Percentiles rank a stretch among this genome's conserved stretches.
Evolutionary conservation across 2,888 invertebrate genomes (phyloP).

Genomic region (Dioctria linearis): DNA sequence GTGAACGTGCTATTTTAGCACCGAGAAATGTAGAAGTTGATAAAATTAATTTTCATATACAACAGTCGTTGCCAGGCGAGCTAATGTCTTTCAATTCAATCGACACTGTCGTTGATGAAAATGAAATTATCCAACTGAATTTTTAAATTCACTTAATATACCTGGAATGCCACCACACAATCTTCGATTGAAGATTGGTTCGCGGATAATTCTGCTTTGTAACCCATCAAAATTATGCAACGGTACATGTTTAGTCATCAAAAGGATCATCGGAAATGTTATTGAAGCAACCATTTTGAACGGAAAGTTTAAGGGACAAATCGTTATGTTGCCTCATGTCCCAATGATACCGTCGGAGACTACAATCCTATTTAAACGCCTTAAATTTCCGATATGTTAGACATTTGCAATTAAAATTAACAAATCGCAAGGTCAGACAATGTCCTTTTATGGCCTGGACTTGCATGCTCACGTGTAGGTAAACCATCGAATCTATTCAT

Average conservation of each 20-base stretch:
- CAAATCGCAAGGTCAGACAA: too few relatives aligned
- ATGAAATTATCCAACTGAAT: too few relatives aligned
- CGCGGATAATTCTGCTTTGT: constrained; percentile 62
- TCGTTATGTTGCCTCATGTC: constrained; percentile 63
- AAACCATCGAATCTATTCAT: too few relatives aligned
- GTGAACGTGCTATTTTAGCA: constrained; percentile 62
- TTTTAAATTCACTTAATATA: constrained; percentile 20
- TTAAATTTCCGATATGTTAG: too few relatives aligned
- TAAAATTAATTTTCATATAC: constrained; percentile 59
- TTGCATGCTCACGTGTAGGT: too few relatives aligned
- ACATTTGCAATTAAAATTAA: too few relatives aligned
- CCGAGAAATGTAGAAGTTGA: constrained; percentile 65
- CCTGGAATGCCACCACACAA: constrained; percentile 56
- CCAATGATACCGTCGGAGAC: constrained; percentile 63
- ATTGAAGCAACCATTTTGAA: constrained; percentile 60
- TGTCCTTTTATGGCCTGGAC: too few relatives aligned
- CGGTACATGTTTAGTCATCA: constrained; percentile 61
- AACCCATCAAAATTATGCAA: constrained; percentile 59
- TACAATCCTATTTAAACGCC: not conserved
- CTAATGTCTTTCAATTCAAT: constrained; percentile 59
- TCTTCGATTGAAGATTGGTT: constrained; percentile 62
- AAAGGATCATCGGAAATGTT: constrained; percentile 58
- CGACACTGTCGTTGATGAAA: constrained; percentile 57
- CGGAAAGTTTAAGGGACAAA: constrained; percentile 50
- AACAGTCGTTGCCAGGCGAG: constrained; percentile 59